Conservation (phyloP, 2,113 vertebrate genomes). For the Sinocyclocheilus maitianheensis region DNA sequence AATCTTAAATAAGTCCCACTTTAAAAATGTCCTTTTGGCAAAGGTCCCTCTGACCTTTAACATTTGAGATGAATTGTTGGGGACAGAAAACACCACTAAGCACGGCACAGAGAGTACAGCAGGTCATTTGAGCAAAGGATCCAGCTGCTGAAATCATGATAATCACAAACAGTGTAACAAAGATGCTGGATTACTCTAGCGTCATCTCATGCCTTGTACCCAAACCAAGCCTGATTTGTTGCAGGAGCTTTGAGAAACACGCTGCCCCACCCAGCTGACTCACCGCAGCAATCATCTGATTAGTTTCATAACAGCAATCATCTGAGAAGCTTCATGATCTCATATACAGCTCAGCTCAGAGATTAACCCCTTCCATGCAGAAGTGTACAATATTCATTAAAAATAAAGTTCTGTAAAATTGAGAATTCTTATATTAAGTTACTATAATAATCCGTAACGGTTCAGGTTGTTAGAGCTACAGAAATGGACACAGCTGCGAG, state of each 20-base stretch:
- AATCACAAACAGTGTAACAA: background rate
- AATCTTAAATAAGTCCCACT: background rate
- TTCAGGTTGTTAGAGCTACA: background rate
- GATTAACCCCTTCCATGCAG: background rate
- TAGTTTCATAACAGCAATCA: slow-evolving; percentile 52
- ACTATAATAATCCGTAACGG: background rate
- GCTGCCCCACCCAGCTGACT: slow-evolving; percentile 62
- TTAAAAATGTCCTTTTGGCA: background rate
- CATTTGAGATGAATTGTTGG: background rate
- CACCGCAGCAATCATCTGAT: slow-evolving; percentile 49
- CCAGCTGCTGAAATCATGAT: background rate
- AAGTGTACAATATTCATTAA: background rate
- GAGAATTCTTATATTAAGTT: background rate
- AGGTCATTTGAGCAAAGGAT: background rate
- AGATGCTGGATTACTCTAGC: background rate
- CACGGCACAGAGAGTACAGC: background rate
- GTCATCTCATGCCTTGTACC: background rate
- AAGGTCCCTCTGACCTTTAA: background rate
- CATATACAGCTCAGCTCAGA: background rate
- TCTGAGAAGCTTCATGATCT: slow-evolving; percentile 31
- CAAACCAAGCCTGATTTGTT: background rate
- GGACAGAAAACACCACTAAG: background rate
- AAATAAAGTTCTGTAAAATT: slow-evolving; percentile 7
- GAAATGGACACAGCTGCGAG: background rate
- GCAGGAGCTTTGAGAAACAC: background rate